Evolutionary conservation across 2,797 vertebrate genomes (phyloP), one percentile per base, ranked within the genome.

Genomic region (Halcyon badia): DNA sequence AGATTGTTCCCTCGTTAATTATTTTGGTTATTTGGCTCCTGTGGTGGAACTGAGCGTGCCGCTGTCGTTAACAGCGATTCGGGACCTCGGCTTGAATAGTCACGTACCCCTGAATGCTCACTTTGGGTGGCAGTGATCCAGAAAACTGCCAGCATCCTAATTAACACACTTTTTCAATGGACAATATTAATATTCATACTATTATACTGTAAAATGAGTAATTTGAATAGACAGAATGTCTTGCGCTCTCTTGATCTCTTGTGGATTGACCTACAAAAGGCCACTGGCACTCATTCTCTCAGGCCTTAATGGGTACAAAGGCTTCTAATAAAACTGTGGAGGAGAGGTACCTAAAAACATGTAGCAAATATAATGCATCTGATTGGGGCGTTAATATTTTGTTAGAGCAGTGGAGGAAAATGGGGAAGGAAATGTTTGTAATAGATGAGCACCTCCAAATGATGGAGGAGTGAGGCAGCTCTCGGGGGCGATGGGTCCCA

Each of bases 101-200:
- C 91, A 71, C 3, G 0, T 89, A 57, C 48, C 75, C 77, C 35
- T 17, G 7, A 61, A 60, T 80, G 68, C 83, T 92, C 77, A 33
- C 66, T 94, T 93, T 9, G 21, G 62, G 88, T 97, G 94, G 94
- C 95, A 94, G 52, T 49, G 60, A 93, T 93, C 95, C 93, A 96
- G 85, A 91, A 95, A 94, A 76, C 94, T 95, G 90, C 70, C 93
- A 93, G 54, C 11, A 30, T 93, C 91, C 91, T 96, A 95, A 95
- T 95, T 96, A 95, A 87, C 90, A 89, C 70, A 83, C 91, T 96
- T 95, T 89, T 96, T 93, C 94, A 93, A 80, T 93, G 93, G 93
- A 89, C 80, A 91, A 14, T 95, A 87, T 97, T 97, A 95, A 96
- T 97, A 96, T 94, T 97, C 91, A 83, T 87, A 89, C 60, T 80